These are phyloP conservation scores for Callyntrura guangdongensis DNA, from an alignment of 2,888 invertebrate genomes.

Conservation along the genomic window DNA sequence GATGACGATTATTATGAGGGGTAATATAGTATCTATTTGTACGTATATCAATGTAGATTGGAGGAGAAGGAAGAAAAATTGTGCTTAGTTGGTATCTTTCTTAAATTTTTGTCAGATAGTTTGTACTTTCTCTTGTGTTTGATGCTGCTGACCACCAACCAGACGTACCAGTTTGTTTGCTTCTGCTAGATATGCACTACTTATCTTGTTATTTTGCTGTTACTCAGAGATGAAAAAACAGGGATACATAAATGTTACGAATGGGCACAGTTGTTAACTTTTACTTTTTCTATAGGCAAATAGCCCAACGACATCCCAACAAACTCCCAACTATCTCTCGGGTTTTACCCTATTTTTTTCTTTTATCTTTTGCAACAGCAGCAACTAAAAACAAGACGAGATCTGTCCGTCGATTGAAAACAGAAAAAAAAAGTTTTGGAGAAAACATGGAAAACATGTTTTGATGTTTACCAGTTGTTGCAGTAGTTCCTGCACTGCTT, in stretches of 20 bases:
- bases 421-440: too few relatives aligned
- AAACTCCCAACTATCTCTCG: slow-evolving; percentile 33
- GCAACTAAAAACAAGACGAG: slow-evolving; percentile 12
- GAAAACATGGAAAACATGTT: not conserved
- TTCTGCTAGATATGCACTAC: too few relatives aligned
- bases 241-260: not conserved
- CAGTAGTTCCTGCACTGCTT: not conserved
- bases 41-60: slow-evolving; percentile 10
- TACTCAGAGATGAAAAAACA: not conserved
- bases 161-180: not conserved
- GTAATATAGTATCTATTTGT: not conserved
- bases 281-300: slow-evolving; percentile 46
- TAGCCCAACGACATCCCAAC: slow-evolving; percentile 30
- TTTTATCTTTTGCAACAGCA: slow-evolving; percentile 24
- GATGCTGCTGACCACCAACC: slow-evolving; percentile 24
- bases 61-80: slow-evolving; percentile 7
- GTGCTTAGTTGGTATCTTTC: slow-evolving; percentile 66
- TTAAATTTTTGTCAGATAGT: not conserved
- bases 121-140: not conserved
- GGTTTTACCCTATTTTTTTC: slow-evolving; percentile 36
- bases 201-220: not conserved
- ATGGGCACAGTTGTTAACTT: not conserved
- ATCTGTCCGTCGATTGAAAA: slow-evolving; percentile 36
- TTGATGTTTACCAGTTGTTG: slow-evolving; percentile 23
- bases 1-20: slow-evolving; percentile 17